phyloP scores from a whole-genome alignment of 2,113 vertebrate species.

The Nansenia antarctica region DNA sequence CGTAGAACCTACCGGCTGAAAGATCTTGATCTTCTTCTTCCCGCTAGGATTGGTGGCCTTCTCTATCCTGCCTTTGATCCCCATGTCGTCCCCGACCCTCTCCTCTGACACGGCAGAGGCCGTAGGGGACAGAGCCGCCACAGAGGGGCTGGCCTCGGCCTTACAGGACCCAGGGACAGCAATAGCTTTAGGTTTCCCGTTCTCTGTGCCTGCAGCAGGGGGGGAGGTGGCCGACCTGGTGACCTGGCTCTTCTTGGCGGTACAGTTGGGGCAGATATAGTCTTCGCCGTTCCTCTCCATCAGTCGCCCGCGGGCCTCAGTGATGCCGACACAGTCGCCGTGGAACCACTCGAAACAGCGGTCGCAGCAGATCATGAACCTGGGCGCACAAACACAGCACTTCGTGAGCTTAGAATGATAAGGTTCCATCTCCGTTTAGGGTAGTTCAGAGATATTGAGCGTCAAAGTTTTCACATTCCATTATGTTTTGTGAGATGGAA shows the following conservation, averaged over 20 bases:
- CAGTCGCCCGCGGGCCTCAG: slow-evolving; percentile 92
- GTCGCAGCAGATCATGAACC: slow-evolving; percentile 99
- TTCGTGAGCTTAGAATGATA: not conserved
- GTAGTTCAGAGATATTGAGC: too few species aligned
- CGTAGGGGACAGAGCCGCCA: not conserved
- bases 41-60: slow-evolving; percentile 94
- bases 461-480: too few species aligned
- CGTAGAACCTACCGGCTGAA: slow-evolving; percentile 90
- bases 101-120: slow-evolving; percentile 71
- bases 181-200: slow-evolving; percentile 50
- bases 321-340: slow-evolving; percentile 96
- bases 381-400: slow-evolving; percentile 53
- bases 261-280: slow-evolving; percentile 98
- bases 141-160: slow-evolving; percentile 41
- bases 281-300: slow-evolving; percentile 96
- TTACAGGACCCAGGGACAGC: slow-evolving; percentile 18
- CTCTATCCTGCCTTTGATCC: slow-evolving; percentile 98
- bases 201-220: too few species aligned
- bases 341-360: slow-evolving; percentile 99
- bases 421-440: too few species aligned
- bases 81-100: slow-evolving; percentile 82
- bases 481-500: too few species aligned
- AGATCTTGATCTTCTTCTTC: slow-evolving; percentile 99
- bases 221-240: slow-evolving; percentile 53
- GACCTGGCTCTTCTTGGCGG: slow-evolving; percentile 82